These are phyloP conservation scores for Archips xylosteana DNA, from an alignment of 2,888 invertebrate species.

Conservation along the genomic window DNA sequence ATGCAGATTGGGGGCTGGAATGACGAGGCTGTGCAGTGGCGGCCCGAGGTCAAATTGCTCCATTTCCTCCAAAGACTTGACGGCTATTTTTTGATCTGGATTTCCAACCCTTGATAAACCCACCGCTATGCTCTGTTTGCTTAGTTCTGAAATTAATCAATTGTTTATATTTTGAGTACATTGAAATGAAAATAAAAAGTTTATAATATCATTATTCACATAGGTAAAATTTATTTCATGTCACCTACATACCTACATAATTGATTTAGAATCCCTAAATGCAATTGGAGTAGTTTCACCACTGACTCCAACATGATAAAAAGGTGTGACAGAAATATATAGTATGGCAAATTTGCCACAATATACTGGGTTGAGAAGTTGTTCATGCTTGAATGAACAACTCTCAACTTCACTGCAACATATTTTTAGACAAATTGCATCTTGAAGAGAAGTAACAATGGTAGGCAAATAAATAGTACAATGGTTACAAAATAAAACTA, in stretches of 20 bases:
- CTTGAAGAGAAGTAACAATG: not conserved
- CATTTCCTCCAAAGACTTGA: slow-evolving; percentile 91
- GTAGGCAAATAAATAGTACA: not conserved
- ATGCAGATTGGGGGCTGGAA: slow-evolving; percentile 94
- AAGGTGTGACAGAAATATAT: not conserved
- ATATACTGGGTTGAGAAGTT: not conserved
- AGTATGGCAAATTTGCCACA: not conserved
- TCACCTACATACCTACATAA: not conserved
- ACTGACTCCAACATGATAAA: not conserved
- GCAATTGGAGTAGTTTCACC: not conserved
- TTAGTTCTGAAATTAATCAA: slow-evolving; percentile 61
- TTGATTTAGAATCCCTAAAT: not conserved
- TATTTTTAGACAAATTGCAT: not conserved
- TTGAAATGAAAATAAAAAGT: not conserved
- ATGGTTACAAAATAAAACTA: slow-evolving; percentile 1
- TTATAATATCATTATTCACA: slow-evolving; percentile 1
- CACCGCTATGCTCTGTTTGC: slow-evolving; percentile 89
- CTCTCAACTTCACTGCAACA: not conserved
- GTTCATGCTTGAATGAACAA: not conserved
- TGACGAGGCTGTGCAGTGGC: slow-evolving; percentile 97
- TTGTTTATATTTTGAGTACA: slow-evolving; percentile 9
- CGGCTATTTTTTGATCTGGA: slow-evolving; percentile 91
- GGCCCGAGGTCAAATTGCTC: slow-evolving; percentile 90
- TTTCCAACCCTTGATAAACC: slow-evolving; percentile 97
- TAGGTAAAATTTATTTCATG: slow-evolving; percentile 1